A percentile compares a stretch with the other conserved stretches of the same genome.
phyloP scores from a whole-genome alignment of 2,113 vertebrate species.

The Oenanthe melanoleuca region DNA sequence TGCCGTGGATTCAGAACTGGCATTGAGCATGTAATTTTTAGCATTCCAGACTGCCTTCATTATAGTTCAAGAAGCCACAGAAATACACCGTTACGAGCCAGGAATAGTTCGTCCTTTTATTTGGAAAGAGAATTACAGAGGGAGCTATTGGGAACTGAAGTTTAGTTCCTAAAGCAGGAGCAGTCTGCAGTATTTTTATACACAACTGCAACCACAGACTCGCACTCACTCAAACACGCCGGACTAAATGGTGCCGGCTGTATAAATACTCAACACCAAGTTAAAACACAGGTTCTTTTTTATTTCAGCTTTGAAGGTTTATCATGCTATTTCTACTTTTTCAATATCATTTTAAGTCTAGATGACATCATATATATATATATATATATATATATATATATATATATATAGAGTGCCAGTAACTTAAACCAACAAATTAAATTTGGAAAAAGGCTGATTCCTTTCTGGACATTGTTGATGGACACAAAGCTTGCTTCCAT shows the following conservation, averaged over 20 bases:
- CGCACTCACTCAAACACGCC: slow-evolving; percentile 66
- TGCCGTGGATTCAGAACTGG: slow-evolving; percentile 68
- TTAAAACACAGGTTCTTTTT: slow-evolving; percentile 83
- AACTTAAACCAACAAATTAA: slow-evolving; percentile 63
- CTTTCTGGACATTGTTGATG: neutral
- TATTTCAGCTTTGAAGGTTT: slow-evolving; percentile 78
- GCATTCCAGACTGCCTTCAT: slow-evolving; percentile 79
- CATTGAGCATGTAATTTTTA: slow-evolving; percentile 63
- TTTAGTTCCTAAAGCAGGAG: slow-evolving; percentile 69
- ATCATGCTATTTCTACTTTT: slow-evolving; percentile 70
- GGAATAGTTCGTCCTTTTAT: slow-evolving; percentile 86
- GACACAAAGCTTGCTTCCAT: neutral
- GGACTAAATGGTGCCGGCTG: slow-evolving; percentile 87
- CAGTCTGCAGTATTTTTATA: slow-evolving; percentile 79
- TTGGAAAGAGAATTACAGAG: slow-evolving; percentile 84
- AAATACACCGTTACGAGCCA: slow-evolving; percentile 79
- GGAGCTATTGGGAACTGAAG: slow-evolving; percentile 68
- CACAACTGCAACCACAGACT: slow-evolving; percentile 77
- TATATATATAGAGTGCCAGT: neutral
- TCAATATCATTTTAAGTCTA: slow-evolving; percentile 73
- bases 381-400: neutral
- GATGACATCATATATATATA: neutral
- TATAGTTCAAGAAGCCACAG: slow-evolving; percentile 81
- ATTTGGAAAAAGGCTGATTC: neutral
- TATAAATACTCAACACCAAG: slow-evolving; percentile 72